A percentile compares a stretch with the other conserved stretches of the same genome.
Evolutionary conservation across 2,888 invertebrate genomes (phyloP).

Genomic region (Spisula solida): DNA sequence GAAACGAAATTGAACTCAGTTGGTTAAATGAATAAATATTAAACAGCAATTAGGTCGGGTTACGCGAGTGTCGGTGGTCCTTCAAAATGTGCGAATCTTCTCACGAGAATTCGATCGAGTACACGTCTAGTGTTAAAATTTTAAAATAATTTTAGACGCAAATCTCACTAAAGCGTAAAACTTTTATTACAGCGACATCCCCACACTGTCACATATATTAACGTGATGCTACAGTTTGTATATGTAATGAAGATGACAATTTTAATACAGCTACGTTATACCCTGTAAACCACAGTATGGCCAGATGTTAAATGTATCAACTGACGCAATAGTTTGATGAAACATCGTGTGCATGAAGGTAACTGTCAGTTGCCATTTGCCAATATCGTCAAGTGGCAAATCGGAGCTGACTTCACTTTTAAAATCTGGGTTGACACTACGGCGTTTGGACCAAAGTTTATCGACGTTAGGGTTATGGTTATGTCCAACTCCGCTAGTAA

Average conservation of each 20-base stretch:
- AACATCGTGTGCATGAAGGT: too few species aligned
- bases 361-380: too few species aligned
- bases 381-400: too few species aligned
- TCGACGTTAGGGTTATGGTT: too few species aligned
- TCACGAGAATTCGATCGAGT: background rate
- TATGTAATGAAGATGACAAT: background rate
- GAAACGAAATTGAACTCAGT: slow-evolving; percentile 47
- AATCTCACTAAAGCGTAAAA: slow-evolving; percentile 19
- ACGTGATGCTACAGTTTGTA: background rate
- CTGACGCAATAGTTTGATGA: background rate
- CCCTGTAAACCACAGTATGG: too few species aligned
- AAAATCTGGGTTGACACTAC: too few species aligned
- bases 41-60: slow-evolving; percentile 31
- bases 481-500: too few species aligned
- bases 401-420: too few species aligned
- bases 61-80: slow-evolving; percentile 35
- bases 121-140: background rate
- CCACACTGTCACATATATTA: background rate
- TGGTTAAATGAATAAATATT: slow-evolving; percentile 26
- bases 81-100: background rate
- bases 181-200: background rate
- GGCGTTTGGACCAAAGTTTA: too few species aligned
- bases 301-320: too few species aligned
- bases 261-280: background rate
- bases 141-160: slow-evolving; percentile 6